Percentiles rank a stretch among this genome's conserved stretches.
phyloP scores from a whole-genome alignment of 2,113 vertebrate species.

The Felis catus region DNA sequence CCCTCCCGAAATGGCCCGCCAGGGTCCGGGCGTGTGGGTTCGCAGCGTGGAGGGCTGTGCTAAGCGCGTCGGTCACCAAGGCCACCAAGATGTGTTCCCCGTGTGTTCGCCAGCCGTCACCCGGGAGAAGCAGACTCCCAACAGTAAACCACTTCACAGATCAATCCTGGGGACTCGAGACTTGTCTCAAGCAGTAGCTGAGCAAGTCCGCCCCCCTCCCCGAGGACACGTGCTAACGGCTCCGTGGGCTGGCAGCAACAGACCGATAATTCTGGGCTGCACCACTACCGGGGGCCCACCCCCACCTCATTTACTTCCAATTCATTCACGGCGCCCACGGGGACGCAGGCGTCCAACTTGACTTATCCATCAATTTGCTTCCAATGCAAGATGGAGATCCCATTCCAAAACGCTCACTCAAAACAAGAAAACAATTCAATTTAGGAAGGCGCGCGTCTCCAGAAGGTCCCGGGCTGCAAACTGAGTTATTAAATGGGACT shows the following conservation, averaged over 20 bases:
- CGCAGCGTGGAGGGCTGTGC: fast-evolving
- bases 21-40: neutral
- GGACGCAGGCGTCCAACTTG: neutral
- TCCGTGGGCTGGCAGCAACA: neutral
- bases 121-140: fast-evolving
- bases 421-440: slow-evolving; percentile 55
- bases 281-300: neutral
- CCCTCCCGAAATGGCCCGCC: neutral
- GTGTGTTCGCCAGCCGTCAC: too few relatives aligned
- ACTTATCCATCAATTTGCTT: slow-evolving; percentile 47
- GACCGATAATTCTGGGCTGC: neutral
- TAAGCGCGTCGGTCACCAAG: neutral
- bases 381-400: slow-evolving; percentile 49
- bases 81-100: neutral
- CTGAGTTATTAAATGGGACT: neutral
- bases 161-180: neutral
- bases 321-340: neutral
- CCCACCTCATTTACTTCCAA: slow-evolving; percentile 53
- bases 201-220: neutral
- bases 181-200: neutral
- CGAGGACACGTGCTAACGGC: neutral
- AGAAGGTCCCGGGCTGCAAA: fast-evolving
- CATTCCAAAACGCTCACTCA: neutral
- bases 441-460: neutral
- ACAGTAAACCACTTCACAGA: neutral